These are phyloP conservation scores for Bovichtus diacanthus DNA, from an alignment of 2,797 vertebrate genomes.

Conservation along the genomic window DNA sequence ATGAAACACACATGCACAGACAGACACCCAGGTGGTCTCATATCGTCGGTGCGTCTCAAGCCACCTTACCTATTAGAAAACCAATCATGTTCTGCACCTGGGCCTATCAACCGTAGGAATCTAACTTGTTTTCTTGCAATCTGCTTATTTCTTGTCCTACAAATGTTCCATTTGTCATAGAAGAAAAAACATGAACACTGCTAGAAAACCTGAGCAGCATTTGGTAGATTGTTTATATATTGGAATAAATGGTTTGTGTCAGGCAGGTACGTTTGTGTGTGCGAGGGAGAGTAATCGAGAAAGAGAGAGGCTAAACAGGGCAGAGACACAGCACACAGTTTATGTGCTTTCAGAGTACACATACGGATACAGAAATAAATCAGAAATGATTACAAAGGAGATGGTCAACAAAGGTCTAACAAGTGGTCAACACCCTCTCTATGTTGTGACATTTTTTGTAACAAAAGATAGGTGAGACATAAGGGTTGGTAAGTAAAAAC, in stretches of 20 bases:
- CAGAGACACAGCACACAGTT: slow-evolving; percentile 30
- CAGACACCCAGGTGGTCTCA: slow-evolving; percentile 67
- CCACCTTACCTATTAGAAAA: slow-evolving; percentile 75
- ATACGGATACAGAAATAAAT: slow-evolving; percentile 44
- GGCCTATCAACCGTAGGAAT: slow-evolving; percentile 53
- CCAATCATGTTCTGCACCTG: slow-evolving; percentile 80
- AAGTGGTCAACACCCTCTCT: slow-evolving; percentile 33
- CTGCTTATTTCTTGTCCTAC: slow-evolving; percentile 57
- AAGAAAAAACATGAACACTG: slow-evolving; percentile 33
- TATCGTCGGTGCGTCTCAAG: slow-evolving; percentile 48
- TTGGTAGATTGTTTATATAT: slow-evolving; percentile 54
- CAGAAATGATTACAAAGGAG: slow-evolving; percentile 48
- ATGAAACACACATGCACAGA: slow-evolving; percentile 33
- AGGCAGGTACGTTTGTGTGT: neutral
- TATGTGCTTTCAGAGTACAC: slow-evolving; percentile 46
- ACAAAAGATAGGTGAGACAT: slow-evolving; percentile 15
- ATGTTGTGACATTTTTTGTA: slow-evolving; percentile 31
- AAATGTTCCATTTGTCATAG: slow-evolving; percentile 58
- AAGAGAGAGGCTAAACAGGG: slow-evolving; percentile 26
- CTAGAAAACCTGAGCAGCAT: slow-evolving; percentile 42
- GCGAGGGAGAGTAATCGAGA: slow-evolving; percentile 1
- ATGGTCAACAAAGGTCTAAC: slow-evolving; percentile 51
- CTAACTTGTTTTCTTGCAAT: slow-evolving; percentile 55
- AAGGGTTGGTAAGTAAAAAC: slow-evolving; percentile 27
- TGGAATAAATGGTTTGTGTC: slow-evolving; percentile 58